Base-by-base conservation (phyloP, 2,113 vertebrate genomes). In the Mormyrus iriodes region DNA sequence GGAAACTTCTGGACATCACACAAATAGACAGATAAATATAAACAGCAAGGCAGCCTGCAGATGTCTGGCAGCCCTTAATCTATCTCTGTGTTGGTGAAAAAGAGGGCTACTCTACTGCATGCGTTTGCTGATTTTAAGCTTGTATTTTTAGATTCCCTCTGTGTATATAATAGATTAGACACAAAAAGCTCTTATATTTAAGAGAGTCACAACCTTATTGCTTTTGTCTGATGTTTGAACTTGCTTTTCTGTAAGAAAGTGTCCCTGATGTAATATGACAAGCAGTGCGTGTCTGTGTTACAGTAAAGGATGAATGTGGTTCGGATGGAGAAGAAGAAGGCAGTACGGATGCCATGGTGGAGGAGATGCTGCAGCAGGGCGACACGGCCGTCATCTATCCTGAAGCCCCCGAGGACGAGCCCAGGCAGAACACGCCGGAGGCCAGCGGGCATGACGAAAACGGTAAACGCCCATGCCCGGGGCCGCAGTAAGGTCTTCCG, bases 401-500 rank as follows among this genome's bases (percentile, higher is more conserved):
- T 0, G 97, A 98, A 92, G 97, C 97, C 69, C 97, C 97, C 0
- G 97, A 99, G 84, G 98, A 98, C 42, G 97, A 98, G 94, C 97
- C 96, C 96, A 94, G 96, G 88, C 96, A 96, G 93, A 97, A 97
- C 92, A 98, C 96, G 0, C 97, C 97, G 3, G 97, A 99, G 92
- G 96, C 96, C 3, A 96, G 96, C 58, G 97, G 96, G 79, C 97
- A 97, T 0, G 98, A 99, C 90, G 98, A 99, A 95, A 99, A 98
- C 35, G 98, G 98, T 99, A 97, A 94, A 31, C 17, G 0, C 52
- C 51, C 3, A 21, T 19, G 7, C 12, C 86, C 21, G 21, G 39
- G 31, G 13, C 35, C 42, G 35, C 39, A 44, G 4, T 65, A 15
- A 48, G 17, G 39, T 17, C 87, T 35, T 51, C 85, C 49, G 1